Evolutionary conservation across 2,113 vertebrate genomes (phyloP), one percentile per base, ranked within the genome.

Genomic region (Perognathus longimembris): DNA sequence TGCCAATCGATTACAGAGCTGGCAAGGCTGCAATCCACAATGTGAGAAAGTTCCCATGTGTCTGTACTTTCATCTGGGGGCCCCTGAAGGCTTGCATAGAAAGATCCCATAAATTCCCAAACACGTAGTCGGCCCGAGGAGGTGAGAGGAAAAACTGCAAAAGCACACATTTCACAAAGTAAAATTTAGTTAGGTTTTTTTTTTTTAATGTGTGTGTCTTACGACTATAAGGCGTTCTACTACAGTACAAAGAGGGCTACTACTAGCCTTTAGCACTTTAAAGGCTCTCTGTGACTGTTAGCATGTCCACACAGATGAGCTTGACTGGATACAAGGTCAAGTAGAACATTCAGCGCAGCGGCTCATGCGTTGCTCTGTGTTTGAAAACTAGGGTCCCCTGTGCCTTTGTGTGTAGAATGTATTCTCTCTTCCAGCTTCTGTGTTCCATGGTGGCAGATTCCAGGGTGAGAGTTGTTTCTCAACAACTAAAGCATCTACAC

Each of bases 341-440:
- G 38, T 32, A 45, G n/a, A 38, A 15, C 32, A 17, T 2, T 83
- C 34, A 28, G 54, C 30, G 8, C 34, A 77, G 5, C 0, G 17
- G 14, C 15, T 40, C 63, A 34, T 24, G 36, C 42, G 4, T 0
- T 2, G 20, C 3, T 42, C 1, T 24, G 10, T 32, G 17, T 28
- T 11, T 73, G 38, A 8, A 42, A 66, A 66, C 3, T 0, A 6
- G 21, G 0, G 21, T 42, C 50, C 34, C 32, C 3, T 3, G 17
- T 3, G 30, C 15, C 1, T 24, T 3, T 38, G 0, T 18, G 7
- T 9, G 26, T 0, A 32, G 28, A 50, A 34, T 6, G 14, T 67
- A 36, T 74, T 15, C 30, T 18, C 24, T 59, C 73, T 77, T 81
- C 69, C n/a, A 69, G 32, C 42, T 45, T 45, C 89, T 14, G 40